Base-by-base conservation (phyloP, 1,140 invertebrate species). In the Scaptomyza montana region DNA sequence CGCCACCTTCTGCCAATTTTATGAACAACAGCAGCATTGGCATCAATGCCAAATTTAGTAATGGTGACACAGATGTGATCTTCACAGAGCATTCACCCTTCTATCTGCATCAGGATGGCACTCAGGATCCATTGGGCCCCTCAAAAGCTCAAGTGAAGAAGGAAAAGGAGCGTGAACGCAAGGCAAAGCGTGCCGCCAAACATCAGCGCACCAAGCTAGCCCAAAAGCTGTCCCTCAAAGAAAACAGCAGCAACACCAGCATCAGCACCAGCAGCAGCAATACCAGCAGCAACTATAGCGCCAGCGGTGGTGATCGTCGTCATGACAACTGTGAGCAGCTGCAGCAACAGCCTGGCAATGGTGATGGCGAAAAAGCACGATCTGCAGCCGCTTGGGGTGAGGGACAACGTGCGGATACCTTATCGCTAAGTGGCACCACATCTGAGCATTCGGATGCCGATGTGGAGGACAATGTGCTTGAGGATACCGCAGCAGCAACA, bases 401-500 rank as follows among this genome's bases (percentile, higher is more conserved):
- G 54, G 60, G 82, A 39, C 30, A 43, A 76, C 68, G 51, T n/a
- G 67, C 77, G 6, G 68, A 87, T 16, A 74, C 70, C 5, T 50
- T 68, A 2, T 81, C 90, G n/a, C 80, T 80, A 1, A 89, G 74
- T 33, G 49, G 39, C 7, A 80, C 74, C 1, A 94, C 94, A 2
- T 94, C 93, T 0, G 94, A 95, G 80, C 93, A 94, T 61, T 96
- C 95, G 7, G 96, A 96, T 89, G 96, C 96, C 0, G 96, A 97
- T 84, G 93, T 97, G 0, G 96, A 97, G 92, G 96, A 97, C 78
- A 97, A 97, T 82, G 91, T 95, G 4, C 95, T 96, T 74, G 94
- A 94, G 43, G 92, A 92, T 39, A 92, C 92, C 0, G 93, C 33
- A 3, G 33, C 33, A 9, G 33, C 33, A 36, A 9, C 33, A 9